Base-by-base conservation (phyloP, 2,113 vertebrate species). In the Stigmatopora nigra region DNA sequence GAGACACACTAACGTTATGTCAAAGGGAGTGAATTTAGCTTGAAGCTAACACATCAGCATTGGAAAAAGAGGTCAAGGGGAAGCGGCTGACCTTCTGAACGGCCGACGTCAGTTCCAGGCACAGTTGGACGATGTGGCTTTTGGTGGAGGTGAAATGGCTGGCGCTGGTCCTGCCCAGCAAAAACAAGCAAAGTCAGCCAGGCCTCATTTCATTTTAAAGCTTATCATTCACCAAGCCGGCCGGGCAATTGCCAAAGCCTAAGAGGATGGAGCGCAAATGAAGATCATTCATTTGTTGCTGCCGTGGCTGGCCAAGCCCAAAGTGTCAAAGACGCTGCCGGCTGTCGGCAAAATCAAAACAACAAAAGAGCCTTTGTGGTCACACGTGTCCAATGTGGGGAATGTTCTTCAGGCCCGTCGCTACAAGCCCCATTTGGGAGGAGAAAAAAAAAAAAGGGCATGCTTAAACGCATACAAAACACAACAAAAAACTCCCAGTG, bases 41-140 rank as follows among this genome's bases (percentile, higher is more conserved):
- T 53, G 1, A 22, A 20, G 51, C 51, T 53, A 53, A 11, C 51
- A 22, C 0, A 49, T n/a, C 9, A 52, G n/a, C n/a, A n/a, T n/a
- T n/a, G n/a, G n/a, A n/a, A n/a, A n/a, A n/a, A n/a, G n/a, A n/a
- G n/a, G n/a, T n/a, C n/a, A n/a, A n/a, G n/a, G n/a, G n/a, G 38
- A 41, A 41, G 38, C 2, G 38, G 38, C 1, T 63, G 11, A 98
- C 97, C 97, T 98, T 95, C 82, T 98, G 97, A 60, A 99, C 95
- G 14, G 93, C 92, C 48, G 94, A 95, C 58, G 97, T 99, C 67
- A 99, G 89, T 76, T 98, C 95, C 89, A 99, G 87, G 78, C 97
- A 98, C 59, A 99, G 93, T 65, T 97, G 95, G 84, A 99, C 96
- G 88, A 99, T 96, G 80, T 90, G 91, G 87, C 96, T 93, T 78